Evolutionary conservation across 2,797 vertebrate genomes (phyloP), one percentile per base, ranked within the genome.

Genomic region (Enteromius fasciolatus): DNA sequence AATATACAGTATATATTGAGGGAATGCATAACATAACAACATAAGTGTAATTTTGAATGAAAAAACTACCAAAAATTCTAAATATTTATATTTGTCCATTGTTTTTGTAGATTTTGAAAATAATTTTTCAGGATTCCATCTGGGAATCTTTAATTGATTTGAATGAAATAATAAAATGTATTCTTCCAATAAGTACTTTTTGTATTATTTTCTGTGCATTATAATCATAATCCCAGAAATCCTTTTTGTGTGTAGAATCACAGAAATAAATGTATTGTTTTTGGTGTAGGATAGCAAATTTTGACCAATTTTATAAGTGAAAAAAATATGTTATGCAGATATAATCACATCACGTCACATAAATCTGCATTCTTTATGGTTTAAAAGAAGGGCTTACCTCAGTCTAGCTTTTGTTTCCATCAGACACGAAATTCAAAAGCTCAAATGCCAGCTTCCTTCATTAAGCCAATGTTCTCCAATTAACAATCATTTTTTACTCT

Each of bases 391-490:
- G 4, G 33, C 72, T 54, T 54, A 36, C 3, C 31, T 54, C 20
- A 6, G 12, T 9, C 2, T 31, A 44, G 11, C 52, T 69, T 31
- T 31, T n/a, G 17, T 33, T 59, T 46, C 11, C 39, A 46, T n/a
- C 11, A 80, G 39, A 44, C 36, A 59, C 11, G 7, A 59, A 70
- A 31, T 31, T 70, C 67, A 33, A 7, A 59, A 44, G 28, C 33
- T 63, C 54, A 81, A 15, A 20, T 66, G 69, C 12, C 70, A 72
- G 41, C 59, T 54, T 44, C n/a, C 31, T 52, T 82, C 17, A 75
- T 75, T 75, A 67, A 82, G 33, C 46, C 61, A 52, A 46, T 69
- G 48, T 41, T 68, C 36, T 82, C 18, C 61, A 77, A 76, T 57
- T 11, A 69, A 46, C 25, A 70, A 25, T 25, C 36, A 44, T 59